Evolutionary conservation across 35 echinoderm and acorn worm genomes (phyloP).

Genomic region (Ptychodera flava): DNA sequence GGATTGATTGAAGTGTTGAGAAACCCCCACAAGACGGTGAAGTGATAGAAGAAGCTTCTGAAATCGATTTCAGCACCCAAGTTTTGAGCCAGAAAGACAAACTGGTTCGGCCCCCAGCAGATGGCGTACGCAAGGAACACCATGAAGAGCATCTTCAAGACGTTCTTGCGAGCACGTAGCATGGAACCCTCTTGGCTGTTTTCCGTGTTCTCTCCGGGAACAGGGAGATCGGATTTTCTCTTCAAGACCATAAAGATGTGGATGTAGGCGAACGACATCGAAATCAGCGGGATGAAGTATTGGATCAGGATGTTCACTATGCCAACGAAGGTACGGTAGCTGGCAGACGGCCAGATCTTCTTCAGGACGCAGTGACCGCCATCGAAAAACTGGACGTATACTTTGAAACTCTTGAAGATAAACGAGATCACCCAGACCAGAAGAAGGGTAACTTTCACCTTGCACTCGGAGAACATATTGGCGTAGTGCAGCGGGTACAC

Average conservation of each 20-base stretch:
- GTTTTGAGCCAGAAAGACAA: conserved; percentile 76
- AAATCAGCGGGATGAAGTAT: conserved; percentile 68
- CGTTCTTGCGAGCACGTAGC: conserved; percentile 61
- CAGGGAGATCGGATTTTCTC: conserved; percentile 4
- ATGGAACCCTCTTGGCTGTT: not conserved
- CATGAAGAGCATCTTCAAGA: conserved; percentile 70
- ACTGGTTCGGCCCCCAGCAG: conserved; percentile 85
- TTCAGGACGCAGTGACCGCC: conserved; percentile 44
- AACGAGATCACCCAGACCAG: conserved; percentile 55
- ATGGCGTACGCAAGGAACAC: conserved; percentile 73
- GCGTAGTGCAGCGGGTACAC: conserved; percentile 48
- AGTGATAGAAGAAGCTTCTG: conserved; percentile 66
- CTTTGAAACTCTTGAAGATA: conserved; percentile 51
- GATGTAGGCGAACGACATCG: conserved; percentile 72
- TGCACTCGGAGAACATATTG: conserved; percentile 10
- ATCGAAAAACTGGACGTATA: not conserved
- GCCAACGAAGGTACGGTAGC: conserved; percentile 35
- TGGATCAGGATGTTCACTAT: conserved; percentile 58
- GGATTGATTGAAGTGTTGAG: conserved; percentile 77
- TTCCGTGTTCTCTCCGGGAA: not conserved
- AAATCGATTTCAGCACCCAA: conserved; percentile 67
- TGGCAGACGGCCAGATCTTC: conserved; percentile 27
- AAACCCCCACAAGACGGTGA: conserved; percentile 68
- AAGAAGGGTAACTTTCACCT: conserved; percentile 29
- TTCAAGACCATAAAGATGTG: conserved; percentile 55